Conservation (phyloP, 2,113 vertebrate species). For the Pomatostomus ruficeps region DNA sequence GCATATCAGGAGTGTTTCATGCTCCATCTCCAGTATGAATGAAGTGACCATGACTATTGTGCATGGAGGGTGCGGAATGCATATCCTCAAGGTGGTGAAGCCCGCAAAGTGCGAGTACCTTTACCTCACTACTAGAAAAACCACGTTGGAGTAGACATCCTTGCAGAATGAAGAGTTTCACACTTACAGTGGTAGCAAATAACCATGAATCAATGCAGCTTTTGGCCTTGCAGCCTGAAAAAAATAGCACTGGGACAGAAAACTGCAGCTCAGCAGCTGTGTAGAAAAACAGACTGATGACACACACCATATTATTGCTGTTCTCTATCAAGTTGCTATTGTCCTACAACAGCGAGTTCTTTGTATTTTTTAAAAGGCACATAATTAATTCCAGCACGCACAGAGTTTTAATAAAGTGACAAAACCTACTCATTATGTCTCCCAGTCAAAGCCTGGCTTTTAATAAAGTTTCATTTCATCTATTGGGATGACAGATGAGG, state of each 20-base stretch:
- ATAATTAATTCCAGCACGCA: not conserved
- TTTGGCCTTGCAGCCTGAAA: not conserved
- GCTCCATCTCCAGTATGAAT: not conserved
- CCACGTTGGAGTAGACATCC: not conserved
- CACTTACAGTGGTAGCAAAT: not conserved
- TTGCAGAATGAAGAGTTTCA: not conserved
- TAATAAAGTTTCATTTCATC: conserved; percentile 16
- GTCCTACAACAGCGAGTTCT: not conserved
- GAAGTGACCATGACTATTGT: accelerated
- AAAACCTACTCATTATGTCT: not conserved
- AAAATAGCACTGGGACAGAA: not conserved
- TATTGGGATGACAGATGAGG: conserved; percentile 1
- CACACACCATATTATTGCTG: not conserved
- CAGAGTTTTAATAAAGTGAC: not conserved
- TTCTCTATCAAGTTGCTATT: not conserved
- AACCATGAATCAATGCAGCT: not conserved
- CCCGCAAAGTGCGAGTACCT: not conserved
- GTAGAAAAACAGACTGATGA: not conserved
- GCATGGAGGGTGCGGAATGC: not conserved
- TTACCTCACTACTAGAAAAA: not conserved
- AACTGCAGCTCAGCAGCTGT: not conserved
- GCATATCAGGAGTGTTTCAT: not conserved
- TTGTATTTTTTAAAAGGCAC: not conserved
- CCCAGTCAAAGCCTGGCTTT: not conserved
- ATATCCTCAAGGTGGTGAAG: not conserved